Base-by-base conservation (phyloP, 2,113 vertebrate genomes). In the Barnardius zonarius region DNA sequence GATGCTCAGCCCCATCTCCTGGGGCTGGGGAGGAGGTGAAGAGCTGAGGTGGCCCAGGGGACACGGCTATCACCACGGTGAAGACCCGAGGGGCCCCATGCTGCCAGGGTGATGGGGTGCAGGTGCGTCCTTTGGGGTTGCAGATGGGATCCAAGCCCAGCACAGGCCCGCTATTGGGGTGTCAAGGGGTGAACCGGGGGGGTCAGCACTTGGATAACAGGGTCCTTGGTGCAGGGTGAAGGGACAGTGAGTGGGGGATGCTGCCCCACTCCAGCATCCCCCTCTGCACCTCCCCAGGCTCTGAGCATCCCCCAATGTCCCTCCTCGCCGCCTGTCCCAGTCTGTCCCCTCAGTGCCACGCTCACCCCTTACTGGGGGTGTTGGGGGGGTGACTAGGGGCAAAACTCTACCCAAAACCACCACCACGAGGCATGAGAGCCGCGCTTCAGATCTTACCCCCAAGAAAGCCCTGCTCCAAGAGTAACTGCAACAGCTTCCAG, bases 381-480 rank as follows among this genome's bases (percentile, higher is more conserved):
- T 1, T 4, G 52, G 49, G 46, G 11, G 13, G 52, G 49, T 22
- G 20, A 17, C 17, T 16, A 70, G 39, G 80, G n/a, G 59, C 49
- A 74, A 90, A 72, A 1, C 35, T 88, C 76, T 91, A 76, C 78
- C 92, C 82, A 55, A 48, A 48, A 43, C 62, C 35, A 17, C 16
- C 44, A 23, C 48, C 86, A 73, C 12, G 31, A 83, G 96, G 86
- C 83, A 2, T 6, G 11, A 91, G 80, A 90, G 74, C 59, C 59
- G 23, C 55, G 74, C 70, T 95, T n/a, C 7, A 13, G 59, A 81
- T 82, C 95, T 95, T 95, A 92, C 84, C 94, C 8, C 77, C 22
- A 2, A 52, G 84, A 15, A 13, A 84, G 52, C 91, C 86, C 94
- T 5, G 69, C 77, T 95, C 95, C 95, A 72, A 64, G 10, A 82